Evolutionary conservation across 1,140 invertebrate species (phyloP), one percentile per base, ranked within the genome.

Genomic region (Pogonomyrmex californicus): DNA sequence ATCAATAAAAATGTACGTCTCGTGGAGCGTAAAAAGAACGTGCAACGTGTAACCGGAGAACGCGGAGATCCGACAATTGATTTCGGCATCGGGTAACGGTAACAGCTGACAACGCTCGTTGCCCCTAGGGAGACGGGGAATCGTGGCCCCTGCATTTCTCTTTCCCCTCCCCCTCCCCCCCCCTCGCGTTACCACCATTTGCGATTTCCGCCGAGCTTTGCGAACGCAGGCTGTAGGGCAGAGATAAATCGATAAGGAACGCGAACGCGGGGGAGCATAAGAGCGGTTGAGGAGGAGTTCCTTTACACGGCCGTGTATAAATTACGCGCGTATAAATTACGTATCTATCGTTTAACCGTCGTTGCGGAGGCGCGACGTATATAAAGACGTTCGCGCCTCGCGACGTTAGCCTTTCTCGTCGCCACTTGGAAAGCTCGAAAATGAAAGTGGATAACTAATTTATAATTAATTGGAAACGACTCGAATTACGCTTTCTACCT

Each of bases 241-340:
- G 38, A 73, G 71, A 77, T 87, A 87, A 82, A 87, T 88, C 76
- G 58, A 68, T 81, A 60, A 83, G 62, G n/a, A 44, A 41, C 58
- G 36, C 49, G 56, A 70, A 71, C 47, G 44, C 12, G 65, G 54
- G 66, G n/a, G 47, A 33, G 36, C 54, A 54, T 54, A 36, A 56
- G 66, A 78, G 33, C 30, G 47, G 41, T 12, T 30, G 49, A 49
- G 68, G 65, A 68, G 9, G n/a, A 68, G 65, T 68, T 77, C 75
- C 30, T 68, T 75, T 75, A 23, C 60, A 47, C 17, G 54, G 6
- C n/a, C 41, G 51, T 23, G 23, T 73, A 71, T 71, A 82, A 82
- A 79, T 33, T 68, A 33, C 47, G 23, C 12, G 47, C 77, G 6
- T 68, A 44, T 70, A 81, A 81, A 83, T 83, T 75, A 73, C 30